Evolutionary conservation across 2,797 vertebrate species (phyloP), one percentile per base, ranked within the genome.

Genomic region (Rhincodon typus): DNA sequence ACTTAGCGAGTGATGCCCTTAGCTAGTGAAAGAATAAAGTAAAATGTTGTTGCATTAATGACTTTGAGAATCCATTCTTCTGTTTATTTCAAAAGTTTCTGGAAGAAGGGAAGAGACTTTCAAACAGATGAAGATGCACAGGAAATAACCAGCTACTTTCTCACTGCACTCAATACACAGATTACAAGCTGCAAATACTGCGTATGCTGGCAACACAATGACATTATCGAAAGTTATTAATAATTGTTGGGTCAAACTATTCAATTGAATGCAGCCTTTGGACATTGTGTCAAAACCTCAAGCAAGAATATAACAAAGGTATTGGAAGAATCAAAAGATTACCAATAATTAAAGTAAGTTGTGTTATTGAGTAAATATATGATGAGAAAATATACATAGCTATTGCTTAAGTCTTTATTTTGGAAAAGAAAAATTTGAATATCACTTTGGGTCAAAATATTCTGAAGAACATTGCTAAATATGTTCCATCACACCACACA

Each of bases 81-180:
- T 30, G 12, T 34, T 88, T 90, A 4, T 13, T 53, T 57, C 12
- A 27, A 30, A 88, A 30, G 7, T 4, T 17, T 53, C 23, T 62
- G 86, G 50, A 53, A 88, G 30, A 19, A 82, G 77, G 4, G 34
- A 82, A 38, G n/a, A 38, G 34, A 38, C 12, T 88, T 27, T 57
- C 46, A 30, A 57, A 91, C 88, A 91, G 34, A 38, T 38, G 19
- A 66, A 34, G 17, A 53, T 13, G 57, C 0, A 62, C 12, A 12
- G 0, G 21, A n/a, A 4, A 0, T 0, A n/a, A 8, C 34, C 13
- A 19, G 67, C 57, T 38, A 3, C 13, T 6, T 1, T 21, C 30
- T 15, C 34, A 34, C 57, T 38, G n/a, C n/a, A 19, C 13, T n/a
- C 19, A 17, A 17, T 82, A n/a, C 13, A 42, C n/a, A 38, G 77